Conservation (phyloP, 2,888 invertebrate species). For the Sarcophaga variegata region DNA sequence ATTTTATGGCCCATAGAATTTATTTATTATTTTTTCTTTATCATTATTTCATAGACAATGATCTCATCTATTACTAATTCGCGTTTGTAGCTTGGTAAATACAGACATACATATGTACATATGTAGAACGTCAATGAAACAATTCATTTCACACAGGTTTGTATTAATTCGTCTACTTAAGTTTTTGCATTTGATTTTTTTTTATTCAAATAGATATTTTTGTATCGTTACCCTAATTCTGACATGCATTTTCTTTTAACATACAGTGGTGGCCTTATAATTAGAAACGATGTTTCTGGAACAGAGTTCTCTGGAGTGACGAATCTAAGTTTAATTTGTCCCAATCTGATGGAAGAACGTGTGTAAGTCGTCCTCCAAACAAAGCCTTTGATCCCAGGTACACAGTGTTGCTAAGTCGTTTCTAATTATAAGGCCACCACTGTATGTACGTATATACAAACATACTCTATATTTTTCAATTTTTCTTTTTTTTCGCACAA, state of each 20-base stretch:
- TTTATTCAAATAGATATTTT: not conserved
- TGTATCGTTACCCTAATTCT: constrained; percentile 30
- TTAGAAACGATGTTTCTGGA: too few species aligned
- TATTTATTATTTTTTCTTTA: constrained; percentile 2
- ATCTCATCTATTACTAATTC: constrained; percentile 55
- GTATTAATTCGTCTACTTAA: not conserved
- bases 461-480: not conserved
- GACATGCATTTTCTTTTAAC: constrained; percentile 15
- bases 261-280: not conserved
- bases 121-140: not conserved
- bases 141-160: constrained; percentile 1
- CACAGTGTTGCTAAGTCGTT: too few species aligned
- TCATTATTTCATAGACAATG: constrained; percentile 36
- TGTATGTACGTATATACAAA: not conserved
- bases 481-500: constrained; percentile 57
- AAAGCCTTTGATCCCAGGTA: too few species aligned
- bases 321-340: too few species aligned
- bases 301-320: too few species aligned
- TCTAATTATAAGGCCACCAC: too few species aligned
- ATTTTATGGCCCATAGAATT: constrained; percentile 41
- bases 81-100: constrained; percentile 9
- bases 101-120: not conserved
- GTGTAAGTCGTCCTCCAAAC: too few species aligned
- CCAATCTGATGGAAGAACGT: too few species aligned
- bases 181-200: constrained; percentile 18